Evolutionary conservation across 2,888 invertebrate genomes (phyloP), one percentile per base, ranked within the genome.

Genomic region (Isoperla grammatica): DNA sequence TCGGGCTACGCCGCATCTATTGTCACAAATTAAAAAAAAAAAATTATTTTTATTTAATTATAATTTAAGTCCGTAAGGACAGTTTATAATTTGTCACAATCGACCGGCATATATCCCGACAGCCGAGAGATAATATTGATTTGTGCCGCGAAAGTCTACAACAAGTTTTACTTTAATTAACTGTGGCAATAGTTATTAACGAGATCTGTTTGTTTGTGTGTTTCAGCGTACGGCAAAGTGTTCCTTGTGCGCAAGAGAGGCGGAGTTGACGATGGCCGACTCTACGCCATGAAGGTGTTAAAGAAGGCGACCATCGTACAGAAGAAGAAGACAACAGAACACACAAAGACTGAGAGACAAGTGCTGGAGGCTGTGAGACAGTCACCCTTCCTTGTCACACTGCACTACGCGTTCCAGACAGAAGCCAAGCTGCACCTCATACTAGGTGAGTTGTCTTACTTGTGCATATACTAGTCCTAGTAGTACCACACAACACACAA

Each of bases 361-460:
- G 96, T 98, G 62, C 81, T 98, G 67, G 97, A 97, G 76, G 91
- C 94, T 56, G 92, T 98, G 63, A 82, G 95, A 66, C 89, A 92
- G 73, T 90, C 93, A 71, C 97, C 97, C 56, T 98, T 97, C 78
- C 84, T 98, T 66, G 96, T 97, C 69, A 95, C 95, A 40, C 82
- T 98, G 66, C 95, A 95, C 77, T 98, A 98, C 77, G 98, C 98
- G 73, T 98, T 98, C 82, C 97, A 98, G 78, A 95, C 96, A 8
- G 93, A 96, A 71, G 88, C 95, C 57, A 97, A 96, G 78, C 82
- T 98, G 66, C 95, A 97, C 78, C 86, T 98, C 68, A 95, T 98
- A 68, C 83, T 98, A 72, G 96, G 97, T 96, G 77, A 85, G 86
- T 79, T 13, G 37, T 23, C 2, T 35, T 1, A 2, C 42, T 15